Conservation (phyloP, 2,888 invertebrate species). For the Bugulina stolonifera region DNA sequence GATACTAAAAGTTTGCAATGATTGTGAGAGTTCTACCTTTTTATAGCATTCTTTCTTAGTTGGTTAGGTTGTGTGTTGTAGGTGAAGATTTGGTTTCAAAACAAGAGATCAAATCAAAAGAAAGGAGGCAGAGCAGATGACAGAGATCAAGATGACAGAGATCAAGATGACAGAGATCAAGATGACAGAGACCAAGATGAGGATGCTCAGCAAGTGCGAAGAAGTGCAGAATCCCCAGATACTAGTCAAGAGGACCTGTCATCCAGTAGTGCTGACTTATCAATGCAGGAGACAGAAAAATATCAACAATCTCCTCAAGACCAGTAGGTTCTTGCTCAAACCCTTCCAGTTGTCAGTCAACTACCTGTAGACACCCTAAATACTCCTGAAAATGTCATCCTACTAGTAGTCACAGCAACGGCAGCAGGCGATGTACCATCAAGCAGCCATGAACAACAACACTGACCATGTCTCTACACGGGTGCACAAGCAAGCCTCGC, state of each 20-base stretch:
- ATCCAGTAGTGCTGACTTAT: not conserved
- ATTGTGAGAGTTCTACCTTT: no score
- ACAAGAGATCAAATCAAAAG: slow-evolving; percentile 95
- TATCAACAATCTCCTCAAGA: not conserved
- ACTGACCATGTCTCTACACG: no score
- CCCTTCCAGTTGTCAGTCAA: not conserved
- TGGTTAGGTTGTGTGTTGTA: slow-evolving; percentile 57
- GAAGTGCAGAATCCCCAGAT: not conserved
- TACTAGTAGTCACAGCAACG: not conserved
- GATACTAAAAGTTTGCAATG: no score
- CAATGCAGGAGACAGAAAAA: not conserved
- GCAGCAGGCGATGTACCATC: not conserved
- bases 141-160: no score
- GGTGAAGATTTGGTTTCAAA: slow-evolving; percentile 99
- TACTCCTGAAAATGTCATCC: not conserved
- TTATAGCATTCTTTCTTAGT: not conserved
- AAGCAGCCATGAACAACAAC: no score
- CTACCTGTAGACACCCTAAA: not conserved
- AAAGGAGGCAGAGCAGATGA: slow-evolving; percentile 80
- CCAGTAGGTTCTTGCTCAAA: not conserved
- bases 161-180: no score
- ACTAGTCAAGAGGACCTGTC: not conserved
- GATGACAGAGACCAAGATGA: not conserved
- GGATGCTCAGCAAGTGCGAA: not conserved
- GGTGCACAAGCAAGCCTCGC: no score